A percentile compares a stretch with the other conserved stretches of the same genome.
phyloP scores from a whole-genome alignment of 2,888 invertebrate species.

The Maniola hyperantus region DNA sequence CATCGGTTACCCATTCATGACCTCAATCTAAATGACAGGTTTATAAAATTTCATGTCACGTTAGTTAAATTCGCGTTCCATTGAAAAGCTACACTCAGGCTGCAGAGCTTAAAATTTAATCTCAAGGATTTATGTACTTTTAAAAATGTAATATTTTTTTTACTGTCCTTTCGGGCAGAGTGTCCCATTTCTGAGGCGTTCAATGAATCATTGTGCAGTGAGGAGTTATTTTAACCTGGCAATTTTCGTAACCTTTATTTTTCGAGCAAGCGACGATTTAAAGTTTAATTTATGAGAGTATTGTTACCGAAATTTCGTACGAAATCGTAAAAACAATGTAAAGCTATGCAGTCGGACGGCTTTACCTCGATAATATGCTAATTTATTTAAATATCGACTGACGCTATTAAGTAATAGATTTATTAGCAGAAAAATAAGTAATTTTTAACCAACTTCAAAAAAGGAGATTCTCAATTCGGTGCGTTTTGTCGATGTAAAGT shows the following conservation, averaged over 20 bases:
- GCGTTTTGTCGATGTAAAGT: too few species aligned
- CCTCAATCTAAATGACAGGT: too few species aligned
- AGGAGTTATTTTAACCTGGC: constrained; percentile 21
- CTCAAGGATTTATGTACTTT: constrained; percentile 27
- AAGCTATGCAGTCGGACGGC: not conserved
- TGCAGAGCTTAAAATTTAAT: constrained; percentile 28
- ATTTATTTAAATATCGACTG: not conserved
- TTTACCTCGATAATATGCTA: constrained; percentile 1
- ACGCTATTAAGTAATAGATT: not conserved
- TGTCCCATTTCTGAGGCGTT: constrained; percentile 27
- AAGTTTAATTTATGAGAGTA: constrained; percentile 16
- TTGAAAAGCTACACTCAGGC: too few species aligned
- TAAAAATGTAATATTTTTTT: constrained; percentile 31
- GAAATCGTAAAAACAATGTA: constrained; percentile 1
- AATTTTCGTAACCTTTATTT: constrained; percentile 15
- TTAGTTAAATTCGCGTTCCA: too few species aligned
- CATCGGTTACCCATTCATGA: too few species aligned
- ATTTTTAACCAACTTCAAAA: too few species aligned
- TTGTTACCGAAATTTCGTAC: not conserved
- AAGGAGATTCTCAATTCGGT: too few species aligned
- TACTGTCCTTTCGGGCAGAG: constrained; percentile 19
- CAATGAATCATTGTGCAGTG: constrained; percentile 31
- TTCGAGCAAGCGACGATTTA: not conserved
- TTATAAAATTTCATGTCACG: too few species aligned
- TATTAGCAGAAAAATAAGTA: too few species aligned